A percentile compares a stretch with the other conserved stretches of the same genome.
phyloP scores from a whole-genome alignment of 1,140 invertebrate genomes.

The Argopecten irradians region DNA sequence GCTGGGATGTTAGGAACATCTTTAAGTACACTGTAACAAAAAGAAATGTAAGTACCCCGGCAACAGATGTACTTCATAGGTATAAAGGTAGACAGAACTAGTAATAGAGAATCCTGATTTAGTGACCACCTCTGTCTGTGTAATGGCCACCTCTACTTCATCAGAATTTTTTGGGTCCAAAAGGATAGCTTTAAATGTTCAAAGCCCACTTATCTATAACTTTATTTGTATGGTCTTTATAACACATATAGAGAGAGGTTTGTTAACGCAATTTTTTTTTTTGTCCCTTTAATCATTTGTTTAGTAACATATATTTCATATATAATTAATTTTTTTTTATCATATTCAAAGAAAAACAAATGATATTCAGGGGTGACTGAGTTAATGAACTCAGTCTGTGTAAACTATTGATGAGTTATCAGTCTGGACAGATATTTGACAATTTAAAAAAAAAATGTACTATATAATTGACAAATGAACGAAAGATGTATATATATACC shows the following conservation, averaged over 20 bases:
- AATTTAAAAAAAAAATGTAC: neutral
- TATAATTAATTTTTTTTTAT: too few species aligned
- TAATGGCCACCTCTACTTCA: too few species aligned
- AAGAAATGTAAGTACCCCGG: neutral
- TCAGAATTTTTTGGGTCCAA: too few species aligned
- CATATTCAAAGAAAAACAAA: too few species aligned
- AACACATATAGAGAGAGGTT: too few species aligned
- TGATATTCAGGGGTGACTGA: too few species aligned
- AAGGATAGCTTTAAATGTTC: too few species aligned
- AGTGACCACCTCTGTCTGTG: neutral
- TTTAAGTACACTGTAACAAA: conserved; percentile 88
- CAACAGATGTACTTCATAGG: neutral
- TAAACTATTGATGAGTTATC: neutral
- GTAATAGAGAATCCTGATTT: neutral
- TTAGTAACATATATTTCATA: too few species aligned
- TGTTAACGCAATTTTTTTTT: too few species aligned
- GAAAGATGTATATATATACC: conserved; percentile 81
- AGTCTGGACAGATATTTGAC: neutral
- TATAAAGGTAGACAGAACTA: neutral
- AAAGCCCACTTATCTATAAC: too few species aligned
- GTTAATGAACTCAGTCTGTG: neutral
- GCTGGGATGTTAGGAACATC: conserved; percentile 95
- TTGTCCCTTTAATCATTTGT: too few species aligned
- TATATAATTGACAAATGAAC: neutral
- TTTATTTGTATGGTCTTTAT: too few species aligned